These are phyloP conservation scores for Herpetotheres cachinnans DNA, from an alignment of 2,113 vertebrate species.

Conservation along the genomic window DNA sequence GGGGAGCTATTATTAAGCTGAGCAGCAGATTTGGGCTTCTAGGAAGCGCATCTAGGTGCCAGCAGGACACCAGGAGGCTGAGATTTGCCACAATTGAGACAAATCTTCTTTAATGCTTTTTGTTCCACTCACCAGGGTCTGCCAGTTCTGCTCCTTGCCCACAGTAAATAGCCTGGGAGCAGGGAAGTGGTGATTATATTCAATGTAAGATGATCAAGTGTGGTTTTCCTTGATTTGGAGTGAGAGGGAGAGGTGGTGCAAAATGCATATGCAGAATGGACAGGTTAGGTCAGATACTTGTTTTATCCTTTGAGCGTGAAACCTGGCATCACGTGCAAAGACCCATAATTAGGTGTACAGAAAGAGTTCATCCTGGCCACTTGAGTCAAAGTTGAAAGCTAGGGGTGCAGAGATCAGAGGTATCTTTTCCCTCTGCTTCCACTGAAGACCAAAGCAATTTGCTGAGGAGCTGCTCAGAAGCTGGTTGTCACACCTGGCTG, in stretches of 20 bases:
- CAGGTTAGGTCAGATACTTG: background rate
- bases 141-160: background rate
- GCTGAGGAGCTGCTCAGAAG: background rate
- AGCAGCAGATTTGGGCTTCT: background rate
- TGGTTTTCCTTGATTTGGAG: background rate
- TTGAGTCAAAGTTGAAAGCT: background rate
- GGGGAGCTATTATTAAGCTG: background rate
- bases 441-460: background rate
- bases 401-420: background rate
- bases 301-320: background rate
- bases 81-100: background rate
- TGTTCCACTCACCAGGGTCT: background rate
- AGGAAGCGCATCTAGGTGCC: background rate
- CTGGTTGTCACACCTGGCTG: background rate
- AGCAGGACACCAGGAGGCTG: background rate
- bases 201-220: background rate
- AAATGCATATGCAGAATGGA: background rate
- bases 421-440: background rate
- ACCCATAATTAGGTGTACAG: background rate
- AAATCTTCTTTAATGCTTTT: background rate
- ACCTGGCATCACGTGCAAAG: background rate
- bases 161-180: background rate
- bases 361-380: background rate
- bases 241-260: background rate
- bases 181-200: background rate